These are phyloP conservation scores for Tachysurus fulvidraco DNA, from an alignment of 2,113 vertebrate species.

Conservation along the genomic window DNA sequence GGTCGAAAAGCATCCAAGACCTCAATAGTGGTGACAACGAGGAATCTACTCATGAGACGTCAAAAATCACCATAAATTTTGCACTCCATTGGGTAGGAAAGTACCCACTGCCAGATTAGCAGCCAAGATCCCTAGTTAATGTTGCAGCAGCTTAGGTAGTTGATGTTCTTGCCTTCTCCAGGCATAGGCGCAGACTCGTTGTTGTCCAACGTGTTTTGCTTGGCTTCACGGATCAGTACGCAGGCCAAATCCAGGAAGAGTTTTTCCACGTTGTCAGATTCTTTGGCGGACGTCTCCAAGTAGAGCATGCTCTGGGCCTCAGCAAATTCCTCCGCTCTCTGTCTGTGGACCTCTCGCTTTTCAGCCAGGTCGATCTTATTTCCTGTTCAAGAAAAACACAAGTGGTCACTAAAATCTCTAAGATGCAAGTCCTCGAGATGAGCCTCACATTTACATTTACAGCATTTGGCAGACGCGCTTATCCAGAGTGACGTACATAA, in stretches of 20 bases:
- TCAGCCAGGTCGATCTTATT: conserved; percentile 98
- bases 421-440: too few relatives aligned
- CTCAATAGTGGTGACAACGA: conserved; percentile 26
- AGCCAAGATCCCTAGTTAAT: conserved; percentile 75
- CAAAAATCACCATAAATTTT: conserved; percentile 37
- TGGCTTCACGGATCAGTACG: conserved; percentile 90
- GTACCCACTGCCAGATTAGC: conserved; percentile 28
- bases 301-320: conserved; percentile 96
- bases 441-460: too few relatives aligned
- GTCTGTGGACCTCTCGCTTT: conserved; percentile 91
- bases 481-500: too few relatives aligned
- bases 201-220: conserved; percentile 96
- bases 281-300: conserved; percentile 96
- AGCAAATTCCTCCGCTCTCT: conserved; percentile 93
- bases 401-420: background rate
- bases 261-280: conserved; percentile 98
- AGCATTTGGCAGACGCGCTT: too few relatives aligned
- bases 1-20: conserved; percentile 38
- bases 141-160: conserved; percentile 98
- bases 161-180: conserved; percentile 96
- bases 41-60: conserved; percentile 6
- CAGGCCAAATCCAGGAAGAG: conserved; percentile 98
- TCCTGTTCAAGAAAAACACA: conserved; percentile 71
- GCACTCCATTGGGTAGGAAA: conserved; percentile 13
- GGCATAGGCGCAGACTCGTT: conserved; percentile 91